Conservation (phyloP, 2,888 invertebrate genomes). For the Idaea aversata region DNA sequence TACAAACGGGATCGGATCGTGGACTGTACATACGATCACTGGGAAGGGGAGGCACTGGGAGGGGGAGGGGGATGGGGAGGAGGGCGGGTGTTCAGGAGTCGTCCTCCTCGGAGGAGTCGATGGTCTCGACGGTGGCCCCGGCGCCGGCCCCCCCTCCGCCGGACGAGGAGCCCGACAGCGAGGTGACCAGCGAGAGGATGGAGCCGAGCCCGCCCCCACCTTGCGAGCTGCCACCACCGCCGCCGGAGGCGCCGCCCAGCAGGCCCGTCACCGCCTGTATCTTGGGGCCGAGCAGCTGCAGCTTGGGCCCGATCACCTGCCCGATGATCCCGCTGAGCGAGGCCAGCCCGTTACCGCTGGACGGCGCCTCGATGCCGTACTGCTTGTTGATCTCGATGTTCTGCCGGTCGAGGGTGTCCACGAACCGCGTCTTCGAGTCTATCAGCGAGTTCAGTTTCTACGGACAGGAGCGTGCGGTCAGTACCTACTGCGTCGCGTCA, state of each 20-base stretch:
- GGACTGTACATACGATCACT: slow-evolving; percentile 60
- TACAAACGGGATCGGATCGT: slow-evolving; percentile 50
- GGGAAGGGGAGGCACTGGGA: slow-evolving; percentile 14
- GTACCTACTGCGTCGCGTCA: slow-evolving; percentile 16
- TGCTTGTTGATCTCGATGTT: slow-evolving; percentile 89
- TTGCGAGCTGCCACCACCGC: slow-evolving; percentile 64
- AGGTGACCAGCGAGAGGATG: slow-evolving; percentile 70
- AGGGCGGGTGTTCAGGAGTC: slow-evolving; percentile 53
- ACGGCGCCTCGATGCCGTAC: slow-evolving; percentile 85
- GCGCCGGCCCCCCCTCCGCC: slow-evolving; percentile 59
- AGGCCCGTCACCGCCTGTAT: slow-evolving; percentile 79
- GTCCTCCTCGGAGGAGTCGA: slow-evolving; percentile 73
- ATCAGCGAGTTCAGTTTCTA: slow-evolving; percentile 92
- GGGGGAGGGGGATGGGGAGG: slow-evolving; percentile 21
- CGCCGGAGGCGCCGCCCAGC: slow-evolving; percentile 79
- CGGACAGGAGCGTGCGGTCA: slow-evolving; percentile 41
- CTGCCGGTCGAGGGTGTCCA: slow-evolving; percentile 84
- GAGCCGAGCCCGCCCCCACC: slow-evolving; percentile 73
- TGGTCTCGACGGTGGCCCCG: slow-evolving; percentile 62
- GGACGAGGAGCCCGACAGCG: slow-evolving; percentile 71
- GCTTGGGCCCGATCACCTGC: slow-evolving; percentile 85
- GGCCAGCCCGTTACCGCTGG: slow-evolving; percentile 76
- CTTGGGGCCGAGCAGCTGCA: slow-evolving; percentile 85
- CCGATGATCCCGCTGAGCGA: slow-evolving; percentile 83
- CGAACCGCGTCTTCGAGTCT: slow-evolving; percentile 87